Evolutionary conservation across 2,113 vertebrate genomes (phyloP).

Genomic region (Callionymus lyra): DNA sequence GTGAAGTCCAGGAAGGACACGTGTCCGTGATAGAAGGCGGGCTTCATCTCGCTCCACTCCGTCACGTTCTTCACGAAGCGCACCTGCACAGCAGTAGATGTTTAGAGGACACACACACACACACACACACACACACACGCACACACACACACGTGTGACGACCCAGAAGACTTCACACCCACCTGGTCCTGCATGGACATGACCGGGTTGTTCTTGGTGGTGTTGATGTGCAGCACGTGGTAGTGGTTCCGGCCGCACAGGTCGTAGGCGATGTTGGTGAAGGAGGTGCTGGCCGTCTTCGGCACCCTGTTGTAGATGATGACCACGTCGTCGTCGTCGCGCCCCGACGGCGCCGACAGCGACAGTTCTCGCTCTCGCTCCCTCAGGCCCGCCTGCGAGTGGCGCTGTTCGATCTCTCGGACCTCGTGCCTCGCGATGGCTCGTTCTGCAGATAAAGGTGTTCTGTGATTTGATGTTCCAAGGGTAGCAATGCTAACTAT

Average conservation of each 20-base stretch:
- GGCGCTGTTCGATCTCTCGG: slow-evolving; percentile 90
- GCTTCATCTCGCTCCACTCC: slow-evolving; percentile 96
- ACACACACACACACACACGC: too few species aligned
- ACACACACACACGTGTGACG: not conserved
- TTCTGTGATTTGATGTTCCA: not conserved
- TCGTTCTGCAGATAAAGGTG: slow-evolving; percentile 67
- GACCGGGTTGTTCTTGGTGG: slow-evolving; percentile 98
- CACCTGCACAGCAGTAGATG: slow-evolving; percentile 40
- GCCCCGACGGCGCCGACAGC: slow-evolving; percentile 39
- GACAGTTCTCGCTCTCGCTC: slow-evolving; percentile 48
- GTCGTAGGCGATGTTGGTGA: slow-evolving; percentile 90
- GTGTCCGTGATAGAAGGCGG: slow-evolving; percentile 95
- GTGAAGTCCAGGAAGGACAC: slow-evolving; percentile 90
- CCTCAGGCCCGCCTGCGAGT: slow-evolving; percentile 77
- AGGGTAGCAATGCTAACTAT: not conserved
- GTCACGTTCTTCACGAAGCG: slow-evolving; percentile 96
- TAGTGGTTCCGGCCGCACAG: slow-evolving; percentile 83
- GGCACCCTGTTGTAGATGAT: slow-evolving; percentile 97
- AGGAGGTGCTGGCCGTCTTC: slow-evolving; percentile 98
- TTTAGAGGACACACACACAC: not conserved
- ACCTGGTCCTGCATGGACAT: slow-evolving; percentile 99
- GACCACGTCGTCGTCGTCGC: slow-evolving; percentile 82
- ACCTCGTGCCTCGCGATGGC: slow-evolving; percentile 95
- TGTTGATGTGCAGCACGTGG: slow-evolving; percentile 98
- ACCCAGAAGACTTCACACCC: not conserved